Evolutionary conservation across 92 coral and sea anemone species (phyloP), one percentile per base, ranked within the genome.

Genomic region (Phenganax stokvisi): DNA sequence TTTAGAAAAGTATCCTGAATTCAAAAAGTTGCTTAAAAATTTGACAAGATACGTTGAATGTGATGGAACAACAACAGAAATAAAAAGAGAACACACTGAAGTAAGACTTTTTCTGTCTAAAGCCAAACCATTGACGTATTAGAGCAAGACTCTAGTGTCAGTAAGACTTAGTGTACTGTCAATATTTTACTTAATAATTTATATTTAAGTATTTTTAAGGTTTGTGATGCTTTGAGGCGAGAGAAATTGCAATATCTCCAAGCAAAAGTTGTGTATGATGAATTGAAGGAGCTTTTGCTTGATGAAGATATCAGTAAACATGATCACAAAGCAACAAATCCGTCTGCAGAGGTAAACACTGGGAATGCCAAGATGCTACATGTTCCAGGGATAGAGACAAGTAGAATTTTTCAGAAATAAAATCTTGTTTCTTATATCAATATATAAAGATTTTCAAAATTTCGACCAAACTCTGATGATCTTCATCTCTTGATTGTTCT

Each of bases 1-100:
- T 83, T 84, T 94, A 10, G 89, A 94, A 72, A 83, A 90, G 31
- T 86, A 94, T 83, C 96, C 96, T 30, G 98, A 94, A 72, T 92
- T 94, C 78, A 84, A 84, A 51, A 92, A 94, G 81, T 79, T 94
- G 80, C 73, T 94, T 83, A 75, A 71, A 30, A 80, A 86, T 9
- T 55, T 94, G 73, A 83, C 92, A 82, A 92, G 90, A 62, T 84
- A 91, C 56, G 67, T 94, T 70, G 89, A 84, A 60, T 90, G 92
- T 30, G 85, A 88, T 76, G 97, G 97, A 28, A 88, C 85, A 28
- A 90, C 92, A 51, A 80, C 27, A 72, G 85, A 77, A 69, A 57
- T 83, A 27, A 76, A 82, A 76, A 81, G 86, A 76, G 92, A 92
- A 47, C 77, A 88, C 76, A 75, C 70, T 9, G 84, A 92, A 88